These are phyloP conservation scores for Druceiella hillmani DNA, from an alignment of 2,888 invertebrate species.

Conservation along the genomic window DNA sequence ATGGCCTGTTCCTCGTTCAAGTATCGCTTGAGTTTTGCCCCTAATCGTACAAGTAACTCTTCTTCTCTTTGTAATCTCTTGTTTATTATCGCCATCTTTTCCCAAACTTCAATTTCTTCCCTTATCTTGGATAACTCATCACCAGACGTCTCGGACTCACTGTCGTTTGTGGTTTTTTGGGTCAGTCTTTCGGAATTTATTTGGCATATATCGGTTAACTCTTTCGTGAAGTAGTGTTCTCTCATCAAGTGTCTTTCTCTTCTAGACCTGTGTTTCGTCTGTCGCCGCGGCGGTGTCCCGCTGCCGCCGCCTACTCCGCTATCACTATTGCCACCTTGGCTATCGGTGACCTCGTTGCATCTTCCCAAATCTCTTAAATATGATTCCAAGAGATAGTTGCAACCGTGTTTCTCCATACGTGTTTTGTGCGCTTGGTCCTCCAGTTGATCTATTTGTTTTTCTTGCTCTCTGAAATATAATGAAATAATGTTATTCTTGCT, in stretches of 20 bases:
- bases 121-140: slow-evolving; percentile 53
- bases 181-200: slow-evolving; percentile 46
- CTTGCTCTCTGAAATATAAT: slow-evolving; percentile 55
- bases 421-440: slow-evolving; percentile 73
- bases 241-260: slow-evolving; percentile 49
- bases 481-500: slow-evolving; percentile 5
- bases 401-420: slow-evolving; percentile 68
- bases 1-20: slow-evolving; percentile 48
- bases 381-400: slow-evolving; percentile 73
- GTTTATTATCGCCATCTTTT: slow-evolving; percentile 67
- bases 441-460: slow-evolving; percentile 71
- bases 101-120: slow-evolving; percentile 66
- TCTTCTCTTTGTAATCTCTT: slow-evolving; percentile 69
- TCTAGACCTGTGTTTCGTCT: slow-evolving; percentile 50
- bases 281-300: slow-evolving; percentile 53
- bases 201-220: slow-evolving; percentile 49
- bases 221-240: slow-evolving; percentile 52
- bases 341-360: slow-evolving; percentile 44
- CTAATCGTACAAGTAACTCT: slow-evolving; percentile 62
- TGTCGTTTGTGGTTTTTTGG: slow-evolving; percentile 41
- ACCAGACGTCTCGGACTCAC: slow-evolving; percentile 47
- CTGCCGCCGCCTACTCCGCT: slow-evolving; percentile 64
- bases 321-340: slow-evolving; percentile 63
- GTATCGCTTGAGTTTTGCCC: slow-evolving; percentile 58
- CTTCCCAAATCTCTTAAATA: slow-evolving; percentile 54